Percentiles rank a stretch among this genome's conserved stretches.
phyloP scores from a whole-genome alignment of 2,888 invertebrate genomes.

The Pediacus dermestoides region DNA sequence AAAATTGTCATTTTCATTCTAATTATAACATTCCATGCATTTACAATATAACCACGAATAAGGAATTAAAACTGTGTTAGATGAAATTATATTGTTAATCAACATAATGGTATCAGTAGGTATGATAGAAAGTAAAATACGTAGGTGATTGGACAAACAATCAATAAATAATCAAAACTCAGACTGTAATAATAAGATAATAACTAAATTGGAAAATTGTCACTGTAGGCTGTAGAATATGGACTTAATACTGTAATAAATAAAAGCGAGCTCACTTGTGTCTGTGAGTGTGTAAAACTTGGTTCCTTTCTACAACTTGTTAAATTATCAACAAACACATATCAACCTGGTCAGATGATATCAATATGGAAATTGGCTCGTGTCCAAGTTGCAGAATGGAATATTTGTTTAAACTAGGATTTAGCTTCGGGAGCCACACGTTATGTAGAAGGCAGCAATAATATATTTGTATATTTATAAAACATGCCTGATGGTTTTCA shows the following conservation, averaged over 20 bases:
- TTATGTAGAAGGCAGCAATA: slow-evolving; percentile 40
- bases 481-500: slow-evolving; percentile 34
- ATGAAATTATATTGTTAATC: no score
- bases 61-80: slow-evolving; percentile 1
- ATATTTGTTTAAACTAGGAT: slow-evolving; percentile 1
- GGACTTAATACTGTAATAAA: slow-evolving; percentile 22
- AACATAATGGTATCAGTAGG: no score
- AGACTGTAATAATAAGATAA: slow-evolving; percentile 50
- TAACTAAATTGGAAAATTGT: slow-evolving; percentile 35
- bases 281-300: slow-evolving; percentile 2
- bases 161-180: slow-evolving; percentile 35
- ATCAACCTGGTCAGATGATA: slow-evolving; percentile 23
- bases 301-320: slow-evolving; percentile 18
- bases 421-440: slow-evolving; percentile 26
- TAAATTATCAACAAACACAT: slow-evolving; percentile 31
- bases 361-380: slow-evolving; percentile 20
- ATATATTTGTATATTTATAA: slow-evolving; percentile 44
- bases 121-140: slow-evolving; percentile 2
- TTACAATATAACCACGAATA: not conserved
- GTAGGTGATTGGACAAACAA: slow-evolving; percentile 26
- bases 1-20: slow-evolving; percentile 6
- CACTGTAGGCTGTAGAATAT: slow-evolving; percentile 34
- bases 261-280: slow-evolving; percentile 6
- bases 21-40: slow-evolving; percentile 16
- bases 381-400: slow-evolving; percentile 14